Percentiles rank a stretch among this genome's conserved stretches.
Conservation (phyloP, 2,888 invertebrate genomes). For the Sepioteuthis lessoniana region DNA sequence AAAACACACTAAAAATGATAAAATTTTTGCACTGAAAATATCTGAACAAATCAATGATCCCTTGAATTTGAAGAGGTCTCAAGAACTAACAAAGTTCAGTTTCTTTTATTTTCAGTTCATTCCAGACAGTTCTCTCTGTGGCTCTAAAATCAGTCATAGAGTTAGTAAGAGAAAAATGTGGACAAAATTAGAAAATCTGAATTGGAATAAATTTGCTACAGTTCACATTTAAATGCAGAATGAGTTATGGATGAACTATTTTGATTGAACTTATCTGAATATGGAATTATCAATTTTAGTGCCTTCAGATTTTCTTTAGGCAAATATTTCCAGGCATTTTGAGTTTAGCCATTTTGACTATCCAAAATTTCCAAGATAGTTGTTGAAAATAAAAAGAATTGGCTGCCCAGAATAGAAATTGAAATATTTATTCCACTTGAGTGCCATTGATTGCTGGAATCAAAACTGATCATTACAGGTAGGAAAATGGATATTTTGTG, state of each 20-base stretch:
- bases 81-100: background rate
- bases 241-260: conserved; percentile 23
- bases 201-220: background rate
- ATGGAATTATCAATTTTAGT: background rate
- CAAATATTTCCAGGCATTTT: background rate
- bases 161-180: background rate
- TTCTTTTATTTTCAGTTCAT: conserved; percentile 33
- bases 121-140: background rate
- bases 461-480: background rate
- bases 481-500: background rate
- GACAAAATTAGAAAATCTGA: conserved; percentile 33
- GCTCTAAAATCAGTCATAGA: background rate
- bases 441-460: background rate
- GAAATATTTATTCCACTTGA: background rate
- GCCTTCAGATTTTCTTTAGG: background rate
- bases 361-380: conserved; percentile 7
- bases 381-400: background rate
- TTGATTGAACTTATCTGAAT: conserved; percentile 15
- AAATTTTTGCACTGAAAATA: conserved; percentile 15
- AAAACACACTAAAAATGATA: background rate
- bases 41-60: background rate
- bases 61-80: background rate
- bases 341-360: background rate
- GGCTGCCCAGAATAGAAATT: background rate
- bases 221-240: background rate